phyloP scores from a whole-genome alignment of 2,113 vertebrate species.

The Phyllostomus discolor region DNA sequence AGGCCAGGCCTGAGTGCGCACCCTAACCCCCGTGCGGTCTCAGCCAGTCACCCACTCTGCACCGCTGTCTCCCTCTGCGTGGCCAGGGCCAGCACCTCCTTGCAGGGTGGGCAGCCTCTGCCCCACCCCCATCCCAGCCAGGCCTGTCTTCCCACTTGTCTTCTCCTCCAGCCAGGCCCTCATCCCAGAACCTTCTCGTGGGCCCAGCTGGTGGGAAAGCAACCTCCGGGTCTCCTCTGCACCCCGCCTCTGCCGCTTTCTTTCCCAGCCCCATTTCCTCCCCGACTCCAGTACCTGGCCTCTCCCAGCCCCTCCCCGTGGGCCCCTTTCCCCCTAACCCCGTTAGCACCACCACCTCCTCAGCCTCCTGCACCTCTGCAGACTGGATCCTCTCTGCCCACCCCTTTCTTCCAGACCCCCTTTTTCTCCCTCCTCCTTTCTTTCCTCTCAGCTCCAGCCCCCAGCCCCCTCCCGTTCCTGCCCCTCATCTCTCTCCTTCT shows the following conservation, averaged over 20 bases:
- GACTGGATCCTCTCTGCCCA: neutral
- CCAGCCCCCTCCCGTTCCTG: neutral
- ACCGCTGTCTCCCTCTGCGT: neutral
- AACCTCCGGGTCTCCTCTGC: too few relatives aligned
- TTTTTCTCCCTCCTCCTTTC: neutral
- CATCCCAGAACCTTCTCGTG: neutral
- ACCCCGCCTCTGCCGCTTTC: neutral
- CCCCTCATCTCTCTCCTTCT: neutral
- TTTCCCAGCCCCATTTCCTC: neutral
- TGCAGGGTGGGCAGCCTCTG: neutral
- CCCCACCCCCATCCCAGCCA: neutral
- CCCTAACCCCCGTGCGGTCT: neutral
- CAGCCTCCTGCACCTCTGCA: neutral
- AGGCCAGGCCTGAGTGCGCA: neutral
- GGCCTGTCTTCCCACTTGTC: neutral
- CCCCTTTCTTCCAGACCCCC: neutral
- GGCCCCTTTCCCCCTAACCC: neutral
- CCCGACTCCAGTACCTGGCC: constrained; percentile 55
- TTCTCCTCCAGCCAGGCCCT: neutral
- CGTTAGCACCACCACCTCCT: neutral
- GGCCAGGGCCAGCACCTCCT: neutral
- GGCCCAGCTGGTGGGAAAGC: neutral
- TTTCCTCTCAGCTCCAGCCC: neutral
- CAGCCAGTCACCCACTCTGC: neutral
- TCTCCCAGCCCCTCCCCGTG: neutral